These are phyloP conservation scores for Mus pahari DNA, from an alignment of 2,113 vertebrate genomes.

Conservation along the genomic window DNA sequence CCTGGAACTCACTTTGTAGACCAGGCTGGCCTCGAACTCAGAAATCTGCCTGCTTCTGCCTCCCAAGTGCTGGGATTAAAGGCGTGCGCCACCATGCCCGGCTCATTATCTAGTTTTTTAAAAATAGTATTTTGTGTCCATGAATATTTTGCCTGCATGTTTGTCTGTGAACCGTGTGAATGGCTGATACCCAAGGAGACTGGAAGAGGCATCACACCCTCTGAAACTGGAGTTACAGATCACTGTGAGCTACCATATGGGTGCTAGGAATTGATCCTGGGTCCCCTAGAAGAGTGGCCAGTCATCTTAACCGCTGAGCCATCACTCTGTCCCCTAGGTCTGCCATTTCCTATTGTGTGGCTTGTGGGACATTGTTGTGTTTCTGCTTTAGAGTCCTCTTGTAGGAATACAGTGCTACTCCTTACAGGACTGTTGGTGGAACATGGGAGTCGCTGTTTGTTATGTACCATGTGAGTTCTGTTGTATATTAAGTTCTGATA, in stretches of 20 bases:
- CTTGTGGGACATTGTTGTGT: not conserved
- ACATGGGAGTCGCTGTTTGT: not conserved
- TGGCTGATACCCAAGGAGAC: not conserved
- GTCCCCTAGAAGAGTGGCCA: not conserved
- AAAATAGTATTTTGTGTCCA: not conserved
- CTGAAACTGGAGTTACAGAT: not conserved
- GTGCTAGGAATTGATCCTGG: not conserved
- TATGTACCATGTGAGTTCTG: not conserved
- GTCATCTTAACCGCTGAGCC: not conserved
- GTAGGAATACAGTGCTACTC: not conserved
- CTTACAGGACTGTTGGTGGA: not conserved
- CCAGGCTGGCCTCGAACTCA: too few species aligned
- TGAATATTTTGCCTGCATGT: not conserved
- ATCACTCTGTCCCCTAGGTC: not conserved
- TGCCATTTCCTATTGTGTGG: not conserved
- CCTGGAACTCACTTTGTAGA: too few species aligned
- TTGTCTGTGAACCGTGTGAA: not conserved
- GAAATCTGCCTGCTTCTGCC: too few species aligned
- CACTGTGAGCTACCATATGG: not conserved
- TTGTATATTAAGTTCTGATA: conserved; percentile 14
- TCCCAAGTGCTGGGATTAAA: too few species aligned
- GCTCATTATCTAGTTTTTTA: too few species aligned
- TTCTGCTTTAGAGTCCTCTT: not conserved
- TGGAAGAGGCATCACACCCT: not conserved
- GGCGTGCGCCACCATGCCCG: too few species aligned